These are phyloP conservation scores for Ricordea florida DNA, from an alignment of 92 coral and sea anemone genomes.

Conservation along the genomic window DNA sequence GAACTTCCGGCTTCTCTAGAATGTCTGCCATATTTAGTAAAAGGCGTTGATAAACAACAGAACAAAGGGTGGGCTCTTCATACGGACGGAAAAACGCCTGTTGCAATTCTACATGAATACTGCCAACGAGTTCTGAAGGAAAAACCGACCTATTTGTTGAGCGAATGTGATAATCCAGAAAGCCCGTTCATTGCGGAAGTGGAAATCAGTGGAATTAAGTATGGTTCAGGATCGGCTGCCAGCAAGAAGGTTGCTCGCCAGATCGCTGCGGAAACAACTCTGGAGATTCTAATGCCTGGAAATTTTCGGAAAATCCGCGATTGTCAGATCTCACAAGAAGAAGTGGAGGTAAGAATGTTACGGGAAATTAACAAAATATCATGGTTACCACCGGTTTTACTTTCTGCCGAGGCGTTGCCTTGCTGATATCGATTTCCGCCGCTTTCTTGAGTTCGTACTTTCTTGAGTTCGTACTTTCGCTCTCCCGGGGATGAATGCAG, in stretches of 20 bases:
- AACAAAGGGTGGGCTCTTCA: slow-evolving; percentile 59
- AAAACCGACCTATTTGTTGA: slow-evolving; percentile 75
- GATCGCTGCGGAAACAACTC: slow-evolving; percentile 82
- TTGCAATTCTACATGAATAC: slow-evolving; percentile 91
- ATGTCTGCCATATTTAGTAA: slow-evolving; percentile 77
- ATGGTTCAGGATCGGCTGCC: slow-evolving; percentile 80
- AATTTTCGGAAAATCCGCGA: slow-evolving; percentile 67
- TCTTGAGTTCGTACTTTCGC: too few species aligned
- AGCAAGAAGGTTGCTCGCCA: slow-evolving; percentile 92
- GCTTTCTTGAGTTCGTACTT: neutral
- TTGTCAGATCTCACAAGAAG: slow-evolving; percentile 69
- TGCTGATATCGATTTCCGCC: too few species aligned
- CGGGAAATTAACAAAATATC: neutral
- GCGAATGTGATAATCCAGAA: slow-evolving; percentile 78
- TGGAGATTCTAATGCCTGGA: slow-evolving; percentile 85
- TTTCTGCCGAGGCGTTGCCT: neutral
- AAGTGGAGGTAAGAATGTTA: slow-evolving; percentile 66
- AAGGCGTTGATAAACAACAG: slow-evolving; percentile 60
- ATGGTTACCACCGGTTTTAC: neutral
- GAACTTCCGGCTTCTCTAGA: slow-evolving; percentile 63
- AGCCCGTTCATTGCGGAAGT: slow-evolving; percentile 90
- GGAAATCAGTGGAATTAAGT: slow-evolving; percentile 73
- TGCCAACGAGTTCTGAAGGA: slow-evolving; percentile 71
- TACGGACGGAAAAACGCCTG: slow-evolving; percentile 87
- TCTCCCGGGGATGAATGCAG: too few species aligned